A percentile compares a stretch with the other conserved stretches of the same genome.
Conservation (phyloP, 1,140 invertebrate species). For the Drosophila nannoptera region DNA sequence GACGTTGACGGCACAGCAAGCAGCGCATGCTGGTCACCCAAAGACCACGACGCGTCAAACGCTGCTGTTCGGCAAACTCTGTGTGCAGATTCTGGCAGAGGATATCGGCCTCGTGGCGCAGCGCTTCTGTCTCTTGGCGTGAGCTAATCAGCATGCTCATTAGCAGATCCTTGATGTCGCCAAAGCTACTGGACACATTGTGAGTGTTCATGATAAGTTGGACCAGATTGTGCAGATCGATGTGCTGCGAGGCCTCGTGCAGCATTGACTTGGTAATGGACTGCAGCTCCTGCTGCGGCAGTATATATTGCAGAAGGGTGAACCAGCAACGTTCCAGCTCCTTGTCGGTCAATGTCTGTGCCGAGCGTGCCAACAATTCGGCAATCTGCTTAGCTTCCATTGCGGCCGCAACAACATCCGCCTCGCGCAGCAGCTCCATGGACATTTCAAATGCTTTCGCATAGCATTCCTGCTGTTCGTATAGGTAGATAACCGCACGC, state of each 20-base stretch:
- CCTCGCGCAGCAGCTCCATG: slow-evolving; percentile 67
- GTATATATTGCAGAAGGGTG: slow-evolving; percentile 75
- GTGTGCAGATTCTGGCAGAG: slow-evolving; percentile 79
- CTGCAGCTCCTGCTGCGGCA: slow-evolving; percentile 66
- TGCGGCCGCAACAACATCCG: slow-evolving; percentile 26
- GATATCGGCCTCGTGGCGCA: slow-evolving; percentile 71
- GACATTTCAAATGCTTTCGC: slow-evolving; percentile 79
- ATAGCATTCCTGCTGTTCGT: slow-evolving; percentile 80
- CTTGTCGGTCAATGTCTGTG: slow-evolving; percentile 67
- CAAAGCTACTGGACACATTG: slow-evolving; percentile 79
- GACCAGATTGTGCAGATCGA: slow-evolving; percentile 80
- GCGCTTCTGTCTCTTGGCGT: slow-evolving; percentile 78
- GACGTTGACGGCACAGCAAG: slow-evolving; percentile 64
- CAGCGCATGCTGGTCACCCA: slow-evolving; percentile 73
- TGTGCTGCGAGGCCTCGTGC: slow-evolving; percentile 81
- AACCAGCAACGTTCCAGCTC: slow-evolving; percentile 80
- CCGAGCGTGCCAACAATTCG: slow-evolving; percentile 78
- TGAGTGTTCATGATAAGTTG: slow-evolving; percentile 79
- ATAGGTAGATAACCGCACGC: slow-evolving; percentile 78
- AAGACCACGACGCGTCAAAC: slow-evolving; percentile 58
- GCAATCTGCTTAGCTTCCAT: slow-evolving; percentile 61
- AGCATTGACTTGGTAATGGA: slow-evolving; percentile 78
- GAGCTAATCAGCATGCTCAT: slow-evolving; percentile 80
- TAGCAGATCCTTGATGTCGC: slow-evolving; percentile 80
- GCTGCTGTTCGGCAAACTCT: slow-evolving; percentile 48